A percentile compares a stretch with the other conserved stretches of the same genome.
These are phyloP conservation scores for Pomatorhinus ruficollis DNA, from an alignment of 2,113 vertebrate genomes.

Conservation along the genomic window DNA sequence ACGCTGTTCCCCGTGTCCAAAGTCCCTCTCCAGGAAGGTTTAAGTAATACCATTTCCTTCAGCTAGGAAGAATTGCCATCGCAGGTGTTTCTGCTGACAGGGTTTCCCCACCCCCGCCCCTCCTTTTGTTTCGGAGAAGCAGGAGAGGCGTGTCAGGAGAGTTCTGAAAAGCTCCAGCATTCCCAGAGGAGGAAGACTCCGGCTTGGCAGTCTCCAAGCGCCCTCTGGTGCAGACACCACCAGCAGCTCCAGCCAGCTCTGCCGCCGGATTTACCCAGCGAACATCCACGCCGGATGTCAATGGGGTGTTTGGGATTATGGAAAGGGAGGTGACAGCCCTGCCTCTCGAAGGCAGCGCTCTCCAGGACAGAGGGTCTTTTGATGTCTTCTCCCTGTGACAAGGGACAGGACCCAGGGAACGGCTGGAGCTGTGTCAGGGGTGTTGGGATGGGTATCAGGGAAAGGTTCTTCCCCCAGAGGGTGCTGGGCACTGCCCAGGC, in stretches of 20 bases:
- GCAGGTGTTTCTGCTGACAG: not conserved
- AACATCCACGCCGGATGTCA: fast-evolving
- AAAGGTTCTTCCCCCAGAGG: not conserved
- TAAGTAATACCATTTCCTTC: not conserved
- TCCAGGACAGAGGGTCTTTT: not conserved
- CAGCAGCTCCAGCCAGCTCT: not conserved
- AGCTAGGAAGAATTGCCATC: not conserved
- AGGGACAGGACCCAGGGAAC: fast-evolving
- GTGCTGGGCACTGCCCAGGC: not conserved
- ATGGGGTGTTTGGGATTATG: too few species aligned
- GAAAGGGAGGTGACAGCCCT: not conserved
- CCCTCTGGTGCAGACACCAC: conserved; percentile 61
- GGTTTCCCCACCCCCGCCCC: too few species aligned
- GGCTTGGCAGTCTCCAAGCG: conserved; percentile 22
- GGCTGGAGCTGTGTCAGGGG: not conserved
- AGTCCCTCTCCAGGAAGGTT: too few species aligned
- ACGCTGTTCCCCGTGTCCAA: not conserved
- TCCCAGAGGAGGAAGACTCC: not conserved
- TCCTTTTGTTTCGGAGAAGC: not conserved
- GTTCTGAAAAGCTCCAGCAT: not conserved
- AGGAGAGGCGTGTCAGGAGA: not conserved
- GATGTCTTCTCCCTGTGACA: not conserved
- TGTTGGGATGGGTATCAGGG: fast-evolving
- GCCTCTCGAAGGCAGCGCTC: not conserved
- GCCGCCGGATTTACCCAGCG: fast-evolving